Evolutionary conservation across 2,113 vertebrate genomes (phyloP), one percentile per base, ranked within the genome.

Genomic region (Pampusana beccarii): DNA sequence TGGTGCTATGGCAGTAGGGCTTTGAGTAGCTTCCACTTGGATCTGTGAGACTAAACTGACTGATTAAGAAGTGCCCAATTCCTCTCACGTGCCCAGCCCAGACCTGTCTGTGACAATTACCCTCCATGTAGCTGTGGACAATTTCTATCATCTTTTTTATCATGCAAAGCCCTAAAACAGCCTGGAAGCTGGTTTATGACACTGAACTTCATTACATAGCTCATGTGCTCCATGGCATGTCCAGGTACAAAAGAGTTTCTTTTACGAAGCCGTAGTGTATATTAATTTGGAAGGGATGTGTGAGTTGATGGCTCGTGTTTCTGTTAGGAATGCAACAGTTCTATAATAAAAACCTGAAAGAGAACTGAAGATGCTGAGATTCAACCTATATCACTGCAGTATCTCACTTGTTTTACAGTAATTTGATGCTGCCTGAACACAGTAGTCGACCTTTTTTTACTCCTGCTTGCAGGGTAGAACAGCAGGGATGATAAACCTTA

Each of bases 391-490:
- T 71, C 18, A 0, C 67, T 93, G 92, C 74, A 86, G 61, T 58
- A 46, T 66, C 54, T 97, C 88, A 64, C 80, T 97, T 97, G 96
- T 93, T 97, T 96, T 97, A 96, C 97, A 97, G 88, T 95, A 94
- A 97, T 97, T 96, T 97, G 90, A 97, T 96, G 80, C 80, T 97
- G 75, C 51, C 67, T 96, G 91, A 97, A 97, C 95, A 95, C 81
- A 95, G 87, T 77, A 69, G 78, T 84, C 92, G 60, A 97, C 65
- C 74, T 96, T 93, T 97, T 85, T 95, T 95, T 90, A 90, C 74
- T 96, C 74, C 97, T 86, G 62, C 74, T 95, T 93, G 66, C 70
- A 91, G 93, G 88, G 92, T 92, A 78, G 96, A 97, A 92, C 90
- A 97, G 97, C 96, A 91, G 97, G 97, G 92, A 97, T 96, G 97